Evolutionary conservation across 2,888 invertebrate species (phyloP), one percentile per base, ranked within the genome.

Genomic region (Oscheius onirici): DNA sequence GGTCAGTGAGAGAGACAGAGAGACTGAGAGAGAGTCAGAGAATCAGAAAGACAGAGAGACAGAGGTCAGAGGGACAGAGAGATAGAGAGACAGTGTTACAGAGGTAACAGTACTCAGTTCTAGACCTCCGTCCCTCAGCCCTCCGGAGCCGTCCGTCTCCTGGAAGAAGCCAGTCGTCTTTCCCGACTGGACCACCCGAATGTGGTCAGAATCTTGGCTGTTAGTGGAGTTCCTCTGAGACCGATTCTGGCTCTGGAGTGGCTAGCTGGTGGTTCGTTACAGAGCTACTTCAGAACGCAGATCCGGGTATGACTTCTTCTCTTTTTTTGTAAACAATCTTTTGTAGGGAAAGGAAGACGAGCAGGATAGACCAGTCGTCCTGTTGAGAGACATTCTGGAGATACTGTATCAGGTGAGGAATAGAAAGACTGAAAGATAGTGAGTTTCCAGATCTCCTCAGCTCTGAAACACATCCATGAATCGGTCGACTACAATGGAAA

Each of bases 161-260:
- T 86, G 43, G 86, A 86, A 66, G 86, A 86, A 69, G 86, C 86
- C 15, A 78, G 82, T 44, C 71, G 84, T 54, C 73, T 84, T 70
- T 80, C 84, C 24, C 75, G 75, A 63, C 70, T 78, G 13, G 80
- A 83, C 46, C 86, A 86, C 71, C 82, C 83, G 54, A 82, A 86
- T 72, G 78, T 86, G 54, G 84, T 86, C 49, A 76, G 76, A 40
- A 72, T 86, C 3, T 76, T 86, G 28, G 86, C 84, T 6, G 84
- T 81, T 34, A 75, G 77, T 28, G 40, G 57, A 22, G 28, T 13
- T 15, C 34, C 51, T 11, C 6, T 22, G 11, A 15, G 85, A 17
- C 86, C 86, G 28, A 81, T 86, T 83, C 80, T 86, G 52, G 86
- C 84, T 0, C 77, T 86, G 79, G 86, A 86, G 71, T 86, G 86